Percentiles rank a stretch among this genome's conserved stretches.
Evolutionary conservation across 2,888 invertebrate genomes (phyloP).

Genomic region (Synergus gifuensis): DNA sequence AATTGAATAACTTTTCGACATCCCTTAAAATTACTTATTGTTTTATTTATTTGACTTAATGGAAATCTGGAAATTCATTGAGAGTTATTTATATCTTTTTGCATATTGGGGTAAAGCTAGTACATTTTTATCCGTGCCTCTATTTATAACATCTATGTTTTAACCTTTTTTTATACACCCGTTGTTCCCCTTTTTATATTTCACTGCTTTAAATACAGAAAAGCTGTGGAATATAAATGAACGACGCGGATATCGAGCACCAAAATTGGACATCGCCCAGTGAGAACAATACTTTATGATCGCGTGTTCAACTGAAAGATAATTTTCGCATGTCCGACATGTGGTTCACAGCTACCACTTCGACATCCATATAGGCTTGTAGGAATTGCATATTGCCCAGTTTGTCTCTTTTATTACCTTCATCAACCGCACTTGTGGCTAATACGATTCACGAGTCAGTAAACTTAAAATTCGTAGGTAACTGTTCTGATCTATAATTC

Average conservation of each 20-base stretch:
- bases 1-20: neutral
- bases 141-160: neutral
- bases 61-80: neutral
- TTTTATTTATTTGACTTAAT: neutral
- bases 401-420: constrained; percentile 65
- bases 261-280: constrained; percentile 46
- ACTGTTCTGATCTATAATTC: neutral
- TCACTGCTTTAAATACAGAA: neutral
- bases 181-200: neutral
- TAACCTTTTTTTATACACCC: neutral
- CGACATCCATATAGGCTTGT: constrained; percentile 60
- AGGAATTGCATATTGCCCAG: constrained; percentile 59
- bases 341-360: constrained; percentile 57
- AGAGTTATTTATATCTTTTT: neutral
- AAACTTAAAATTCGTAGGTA: neutral
- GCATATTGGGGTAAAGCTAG: no score
- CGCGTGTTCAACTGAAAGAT: constrained; percentile 61
- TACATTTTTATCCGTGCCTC: neutral
- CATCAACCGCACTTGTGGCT: constrained; percentile 48
- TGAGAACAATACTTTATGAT: constrained; percentile 58
- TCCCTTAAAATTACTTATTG: no score
- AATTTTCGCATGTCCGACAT: constrained; percentile 66
- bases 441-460: constrained; percentile 9
- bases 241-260: constrained; percentile 47
- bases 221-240: constrained; percentile 33